phyloP scores from a whole-genome alignment of 2,888 invertebrate species.

The Caenorhabditis doughertyi region DNA sequence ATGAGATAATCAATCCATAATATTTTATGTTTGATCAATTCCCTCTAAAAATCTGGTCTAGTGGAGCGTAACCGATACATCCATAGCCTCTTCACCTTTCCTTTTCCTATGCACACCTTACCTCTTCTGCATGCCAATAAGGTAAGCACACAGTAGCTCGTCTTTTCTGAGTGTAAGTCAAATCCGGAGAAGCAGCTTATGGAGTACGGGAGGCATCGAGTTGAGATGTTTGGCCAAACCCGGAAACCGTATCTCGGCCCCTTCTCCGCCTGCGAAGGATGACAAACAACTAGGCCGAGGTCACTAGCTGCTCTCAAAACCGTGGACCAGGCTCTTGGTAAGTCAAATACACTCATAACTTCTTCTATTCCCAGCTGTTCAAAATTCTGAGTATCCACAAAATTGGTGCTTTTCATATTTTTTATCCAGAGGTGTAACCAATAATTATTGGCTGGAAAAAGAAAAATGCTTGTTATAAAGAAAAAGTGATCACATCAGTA shows the following conservation, averaged over 20 bases:
- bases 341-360: constrained; percentile 56
- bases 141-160: constrained; percentile 50
- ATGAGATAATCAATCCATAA: constrained; percentile 34
- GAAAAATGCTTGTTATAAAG: neutral
- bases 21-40: neutral
- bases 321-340: constrained; percentile 64
- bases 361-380: constrained; percentile 14
- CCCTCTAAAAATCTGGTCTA: neutral
- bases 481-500: constrained; percentile 27
- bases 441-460: constrained; percentile 2
- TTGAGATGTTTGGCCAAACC: constrained; percentile 71
- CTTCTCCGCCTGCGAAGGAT: constrained; percentile 52
- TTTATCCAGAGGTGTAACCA: constrained; percentile 31
- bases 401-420: neutral
- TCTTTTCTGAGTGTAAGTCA: constrained; percentile 38
- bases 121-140: constrained; percentile 35
- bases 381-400: constrained; percentile 19
- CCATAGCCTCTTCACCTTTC: neutral
- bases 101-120: constrained; percentile 10
- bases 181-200: constrained; percentile 63
- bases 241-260: constrained; percentile 70
- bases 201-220: constrained; percentile 44
- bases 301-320: constrained; percentile 68
- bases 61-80: constrained; percentile 31
- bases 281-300: constrained; percentile 63